Base-by-base conservation (phyloP, 2,888 invertebrate genomes). In the Andrena marginata region DNA sequence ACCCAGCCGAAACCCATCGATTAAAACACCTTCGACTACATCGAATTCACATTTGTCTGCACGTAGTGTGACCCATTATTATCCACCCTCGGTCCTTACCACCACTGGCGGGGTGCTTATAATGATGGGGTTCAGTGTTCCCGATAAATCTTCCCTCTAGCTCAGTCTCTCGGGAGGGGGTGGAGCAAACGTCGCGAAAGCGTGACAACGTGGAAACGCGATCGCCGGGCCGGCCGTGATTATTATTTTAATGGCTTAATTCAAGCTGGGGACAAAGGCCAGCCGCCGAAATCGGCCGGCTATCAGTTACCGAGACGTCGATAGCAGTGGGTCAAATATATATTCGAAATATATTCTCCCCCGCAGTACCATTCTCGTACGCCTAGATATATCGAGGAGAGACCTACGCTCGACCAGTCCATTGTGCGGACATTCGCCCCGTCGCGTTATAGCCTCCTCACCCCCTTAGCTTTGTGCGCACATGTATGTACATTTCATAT, bases 241-340 rank as follows among this genome's bases (percentile, higher is more conserved):
- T 86, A 88, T 87, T 86, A 86, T 88, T 87, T 87, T 88, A 87
- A 87, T 86, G 69, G 88, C 77, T 88, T 88, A 88, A 87, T 84
- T 86, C 81, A 84, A 59, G 23, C 29, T 7, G 59, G 13, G 54
- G 64, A 78, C 82, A 88, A 88, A 86, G 71, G 64, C 31, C 69
- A 8, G 59, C 5, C 7, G 26, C 49, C 59, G 67, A 80, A 76
- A 82, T 82, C 86, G 78, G 56, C 48, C 49, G 68, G 76, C 78
- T 77, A 87, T 87, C 88, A 80, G 86, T 87, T 87, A 85, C 49
- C 64, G 42, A 67, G 20, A 73, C 88, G 89, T 89, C 89, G 87
- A 89, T 89, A 86, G 77, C 88, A 88, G 84, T 76, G 82, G 82
- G 76, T 80, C 77, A 85, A 85, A 88, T 87, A 82, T 86, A 86